These are phyloP conservation scores for Drosophila paranaensis DNA, from an alignment of 2,888 invertebrate species.

Conservation along the genomic window DNA sequence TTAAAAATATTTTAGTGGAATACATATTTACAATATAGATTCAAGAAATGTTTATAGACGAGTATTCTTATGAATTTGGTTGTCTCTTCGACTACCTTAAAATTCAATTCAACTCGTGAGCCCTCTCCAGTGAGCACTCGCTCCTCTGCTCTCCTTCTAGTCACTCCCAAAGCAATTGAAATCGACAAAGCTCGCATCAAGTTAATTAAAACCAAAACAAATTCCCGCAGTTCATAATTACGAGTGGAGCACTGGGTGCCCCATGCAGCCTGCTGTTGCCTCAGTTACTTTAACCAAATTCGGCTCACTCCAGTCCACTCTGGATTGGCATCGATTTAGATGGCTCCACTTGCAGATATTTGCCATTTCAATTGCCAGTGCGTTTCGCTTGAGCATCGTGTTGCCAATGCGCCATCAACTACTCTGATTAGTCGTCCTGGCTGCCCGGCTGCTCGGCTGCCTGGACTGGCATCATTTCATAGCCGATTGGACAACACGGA, in stretches of 20 bases:
- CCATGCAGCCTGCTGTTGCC: not conserved
- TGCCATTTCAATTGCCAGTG: slow-evolving; percentile 15
- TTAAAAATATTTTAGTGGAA: no score
- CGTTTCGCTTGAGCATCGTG: not conserved
- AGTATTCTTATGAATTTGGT: no score
- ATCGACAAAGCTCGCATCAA: not conserved
- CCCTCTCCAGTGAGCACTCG: not conserved
- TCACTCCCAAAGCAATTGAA: not conserved
- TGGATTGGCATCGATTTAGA: not conserved
- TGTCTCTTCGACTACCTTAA: not conserved
- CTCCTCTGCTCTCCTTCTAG: no score
- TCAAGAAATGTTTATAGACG: no score
- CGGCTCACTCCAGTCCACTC: not conserved
- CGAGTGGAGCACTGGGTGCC: not conserved
- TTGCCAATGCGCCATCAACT: slow-evolving; percentile 52
- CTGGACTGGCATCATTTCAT: slow-evolving; percentile 74
- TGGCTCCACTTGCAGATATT: slow-evolving; percentile 9
- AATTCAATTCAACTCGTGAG: not conserved
- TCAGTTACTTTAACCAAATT: slow-evolving; percentile 1
- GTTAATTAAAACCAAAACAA: slow-evolving; percentile 6
- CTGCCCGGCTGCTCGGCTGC: slow-evolving; percentile 44
- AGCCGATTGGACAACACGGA: slow-evolving; percentile 72
- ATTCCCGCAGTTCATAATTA: slow-evolving; percentile 3
- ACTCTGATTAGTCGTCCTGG: slow-evolving; percentile 72
- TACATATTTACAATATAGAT: no score